Base-by-base conservation (phyloP, 2,888 invertebrate species). In the Tetanocera ferruginea region DNA sequence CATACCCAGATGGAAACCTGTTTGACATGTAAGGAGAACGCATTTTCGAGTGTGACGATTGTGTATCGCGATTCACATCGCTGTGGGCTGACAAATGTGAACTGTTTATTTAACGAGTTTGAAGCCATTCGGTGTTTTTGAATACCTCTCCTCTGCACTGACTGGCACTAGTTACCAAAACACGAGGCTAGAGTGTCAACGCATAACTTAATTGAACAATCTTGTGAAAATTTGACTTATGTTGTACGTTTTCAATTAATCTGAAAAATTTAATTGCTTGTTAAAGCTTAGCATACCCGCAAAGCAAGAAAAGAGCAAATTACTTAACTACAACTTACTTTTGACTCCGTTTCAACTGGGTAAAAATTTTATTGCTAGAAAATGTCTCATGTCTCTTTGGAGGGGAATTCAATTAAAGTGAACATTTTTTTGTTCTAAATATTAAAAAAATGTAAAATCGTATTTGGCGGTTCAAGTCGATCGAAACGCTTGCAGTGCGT, bases 201-300 rank as follows among this genome's bases (percentile, higher is more conserved):
- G 51, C 69, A 69, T 69, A 69, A 51, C 78, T 79, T 79, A 79
- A 79, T 79, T 79, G 76, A 79, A 79, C 79, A 79, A 79, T 74
- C 76, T 79, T 79, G 76, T 79, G 75, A 62, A 75, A 28, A 70
- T 70, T 70, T 43, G 34, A 78, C 64, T 19, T 62, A 55, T 51
- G 76, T 69, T 62, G 71, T 71, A 74, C 79, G 76, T 74, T 76
- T 76, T 76, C 79, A 79, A 79, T 79, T 79, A 79, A 76, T 79
- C 76, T 69, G 64, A 70, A 76, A 76, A 23, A 73, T 62, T 74
- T 79, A 79, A 79, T 79, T 79, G 79, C 79, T 66, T 69, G 74
- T 74, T 73, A 78, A 78, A 76, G 57, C 57, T 25, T 57, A n/a
- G 17, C 37, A 57, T 23, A 28, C 73, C 57, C 31, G 34, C 31